Percentiles rank a stretch among this genome's conserved stretches.
Evolutionary conservation across 2,888 invertebrate species (phyloP).

Genomic region (Drosophila mimica): DNA sequence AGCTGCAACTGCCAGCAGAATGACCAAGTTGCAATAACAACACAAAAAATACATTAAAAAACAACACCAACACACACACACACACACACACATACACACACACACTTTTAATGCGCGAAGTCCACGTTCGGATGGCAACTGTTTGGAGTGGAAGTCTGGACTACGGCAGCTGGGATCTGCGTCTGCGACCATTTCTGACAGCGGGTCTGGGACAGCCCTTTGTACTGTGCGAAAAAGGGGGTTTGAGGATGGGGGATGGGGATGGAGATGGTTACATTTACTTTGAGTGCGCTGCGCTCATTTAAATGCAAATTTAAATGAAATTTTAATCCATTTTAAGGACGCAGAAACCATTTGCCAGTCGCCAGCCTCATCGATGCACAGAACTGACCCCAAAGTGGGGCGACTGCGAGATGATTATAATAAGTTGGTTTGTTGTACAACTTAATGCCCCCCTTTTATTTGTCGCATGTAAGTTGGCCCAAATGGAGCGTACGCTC

Average conservation of each 20-base stretch:
- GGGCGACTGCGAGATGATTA: slow-evolving; percentile 27
- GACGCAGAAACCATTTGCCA: slow-evolving; percentile 64
- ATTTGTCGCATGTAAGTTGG: slow-evolving; percentile 17
- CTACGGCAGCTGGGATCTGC: slow-evolving; percentile 22
- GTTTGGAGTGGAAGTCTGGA: slow-evolving; percentile 26
- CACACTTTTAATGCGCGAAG: slow-evolving; percentile 61
- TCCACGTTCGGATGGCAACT: slow-evolving; percentile 47
- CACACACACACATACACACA: neutral
- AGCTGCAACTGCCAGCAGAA: slow-evolving; percentile 31
- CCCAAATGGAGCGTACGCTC: slow-evolving; percentile 9
- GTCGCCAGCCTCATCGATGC: slow-evolving; percentile 33
- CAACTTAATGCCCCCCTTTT: slow-evolving; percentile 38
- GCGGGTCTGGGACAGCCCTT: slow-evolving; percentile 37
- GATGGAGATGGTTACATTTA: slow-evolving; percentile 44
- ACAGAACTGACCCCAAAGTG: slow-evolving; percentile 26
- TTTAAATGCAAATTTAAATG: slow-evolving; percentile 84
- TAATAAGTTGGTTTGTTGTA: slow-evolving; percentile 46
- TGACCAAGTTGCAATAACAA: slow-evolving; percentile 8
- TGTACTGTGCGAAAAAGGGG: slow-evolving; percentile 23
- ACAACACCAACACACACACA: slow-evolving; percentile 1
- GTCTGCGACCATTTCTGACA: slow-evolving; percentile 22
- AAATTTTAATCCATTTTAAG: slow-evolving; percentile 84
- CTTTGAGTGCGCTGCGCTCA: slow-evolving; percentile 78
- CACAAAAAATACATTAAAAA: slow-evolving; percentile 19
- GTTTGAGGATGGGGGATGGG: neutral